These are phyloP conservation scores for Propithecus deckenii DNA, from an alignment of 2,797 vertebrate species.

Conservation along the genomic window DNA sequence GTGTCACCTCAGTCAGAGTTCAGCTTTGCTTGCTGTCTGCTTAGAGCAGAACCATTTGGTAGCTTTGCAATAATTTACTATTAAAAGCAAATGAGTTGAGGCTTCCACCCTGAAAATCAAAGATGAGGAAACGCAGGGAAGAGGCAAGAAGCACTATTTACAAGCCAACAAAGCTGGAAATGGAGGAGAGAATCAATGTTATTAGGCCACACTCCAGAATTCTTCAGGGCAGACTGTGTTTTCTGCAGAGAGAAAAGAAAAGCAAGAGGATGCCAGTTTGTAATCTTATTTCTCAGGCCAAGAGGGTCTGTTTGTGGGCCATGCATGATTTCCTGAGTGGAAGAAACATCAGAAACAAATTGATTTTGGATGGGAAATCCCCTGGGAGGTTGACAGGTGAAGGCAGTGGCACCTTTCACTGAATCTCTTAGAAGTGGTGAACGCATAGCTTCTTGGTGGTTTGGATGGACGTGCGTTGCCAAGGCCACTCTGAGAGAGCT, in stretches of 20 bases:
- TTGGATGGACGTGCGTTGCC: not conserved
- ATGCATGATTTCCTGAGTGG: not conserved
- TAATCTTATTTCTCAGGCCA: not conserved
- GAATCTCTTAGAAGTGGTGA: not conserved
- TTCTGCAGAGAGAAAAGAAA: not conserved
- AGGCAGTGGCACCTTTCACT: too few relatives aligned
- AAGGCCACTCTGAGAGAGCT: not conserved
- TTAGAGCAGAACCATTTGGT: not conserved
- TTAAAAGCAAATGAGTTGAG: not conserved
- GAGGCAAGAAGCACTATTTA: too few relatives aligned
- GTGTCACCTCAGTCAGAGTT: not conserved
- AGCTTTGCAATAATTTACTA: not conserved
- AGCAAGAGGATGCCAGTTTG: not conserved
- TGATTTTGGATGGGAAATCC: not conserved
- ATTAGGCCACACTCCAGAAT: fast-evolving
- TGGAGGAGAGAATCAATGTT: not conserved
- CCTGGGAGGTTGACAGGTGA: not conserved
- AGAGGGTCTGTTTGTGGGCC: not conserved
- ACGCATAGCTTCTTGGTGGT: not conserved
- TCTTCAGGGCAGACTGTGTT: not conserved
- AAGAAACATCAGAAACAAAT: too few relatives aligned
- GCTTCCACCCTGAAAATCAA: not conserved
- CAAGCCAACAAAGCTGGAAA: too few relatives aligned
- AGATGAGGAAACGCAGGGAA: not conserved
- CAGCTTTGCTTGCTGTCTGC: not conserved